Evolutionary conservation across 2,888 invertebrate species (phyloP).

Genomic region (Nomada fabriciana): DNA sequence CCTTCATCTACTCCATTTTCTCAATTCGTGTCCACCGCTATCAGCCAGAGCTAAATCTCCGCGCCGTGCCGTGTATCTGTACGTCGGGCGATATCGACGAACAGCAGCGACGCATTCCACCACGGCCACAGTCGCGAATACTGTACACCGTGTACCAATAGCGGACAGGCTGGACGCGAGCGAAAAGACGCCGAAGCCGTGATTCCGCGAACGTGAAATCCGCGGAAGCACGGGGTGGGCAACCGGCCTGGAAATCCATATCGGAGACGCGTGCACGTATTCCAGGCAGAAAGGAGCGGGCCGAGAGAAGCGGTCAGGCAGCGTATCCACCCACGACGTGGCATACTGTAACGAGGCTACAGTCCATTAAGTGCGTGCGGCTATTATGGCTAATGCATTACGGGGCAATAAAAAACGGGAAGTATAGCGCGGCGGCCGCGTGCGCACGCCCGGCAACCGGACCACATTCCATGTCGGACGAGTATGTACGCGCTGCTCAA

Average conservation of each 20-base stretch:
- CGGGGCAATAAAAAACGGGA: conserved; percentile 77
- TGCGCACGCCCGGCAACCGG: conserved; percentile 72
- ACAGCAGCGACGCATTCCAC: conserved; percentile 44
- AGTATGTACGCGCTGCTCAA: conserved; percentile 77
- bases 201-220: conserved; percentile 35
- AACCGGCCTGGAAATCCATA: conserved; percentile 33
- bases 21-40: conserved; percentile 5
- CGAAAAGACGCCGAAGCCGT: background rate
- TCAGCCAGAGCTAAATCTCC: conserved; percentile 12
- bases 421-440: conserved; percentile 70
- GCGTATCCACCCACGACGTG: conserved; percentile 81
- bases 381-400: conserved; percentile 82
- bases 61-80: conserved; percentile 4
- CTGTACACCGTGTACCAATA: background rate
- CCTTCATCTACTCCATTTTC: conserved; percentile 5
- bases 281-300: conserved; percentile 1
- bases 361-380: conserved; percentile 81
- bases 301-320: conserved; percentile 51
- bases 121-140: conserved; percentile 20
- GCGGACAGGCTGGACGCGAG: background rate
- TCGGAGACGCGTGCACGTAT: conserved; percentile 31
- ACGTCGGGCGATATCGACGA: conserved; percentile 13
- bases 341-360: conserved; percentile 80
- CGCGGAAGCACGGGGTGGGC: background rate
- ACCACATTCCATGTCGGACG: conserved; percentile 83